These are phyloP conservation scores for Oplegnathus fasciatus DNA, from an alignment of 2,113 vertebrate genomes.

Conservation along the genomic window DNA sequence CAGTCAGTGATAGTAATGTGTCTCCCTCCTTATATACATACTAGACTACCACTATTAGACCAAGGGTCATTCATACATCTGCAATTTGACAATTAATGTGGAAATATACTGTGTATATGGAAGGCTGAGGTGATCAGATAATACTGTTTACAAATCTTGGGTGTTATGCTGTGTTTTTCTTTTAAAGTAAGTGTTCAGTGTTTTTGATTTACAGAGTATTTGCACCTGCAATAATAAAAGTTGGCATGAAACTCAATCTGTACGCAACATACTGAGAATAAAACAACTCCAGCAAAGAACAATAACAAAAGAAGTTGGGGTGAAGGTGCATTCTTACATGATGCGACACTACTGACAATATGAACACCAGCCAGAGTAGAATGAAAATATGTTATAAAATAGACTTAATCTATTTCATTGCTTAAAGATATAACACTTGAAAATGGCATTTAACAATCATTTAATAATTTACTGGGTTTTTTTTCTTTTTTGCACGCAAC, in stretches of 20 bases:
- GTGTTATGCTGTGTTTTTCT: background rate
- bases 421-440: constrained; percentile 21
- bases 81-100: background rate
- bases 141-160: background rate
- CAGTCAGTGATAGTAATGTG: constrained; percentile 4
- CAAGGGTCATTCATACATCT: background rate
- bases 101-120: background rate
- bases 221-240: constrained; percentile 7
- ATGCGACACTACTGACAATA: background rate
- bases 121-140: background rate
- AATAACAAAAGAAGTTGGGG: background rate
- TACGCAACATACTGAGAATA: background rate
- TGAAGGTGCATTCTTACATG: background rate
- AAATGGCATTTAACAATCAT: constrained; percentile 13
- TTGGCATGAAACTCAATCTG: background rate
- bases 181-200: background rate
- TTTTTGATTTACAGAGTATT: background rate
- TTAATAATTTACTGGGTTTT: background rate
- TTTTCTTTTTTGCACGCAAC: background rate
- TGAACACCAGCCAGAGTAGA: background rate
- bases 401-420: background rate
- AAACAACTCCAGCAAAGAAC: background rate
- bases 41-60: background rate
- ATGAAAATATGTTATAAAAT: background rate
- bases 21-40: constrained; percentile 5